phyloP scores from a whole-genome alignment of 2,113 vertebrate species.

The Strix uralensis region DNA sequence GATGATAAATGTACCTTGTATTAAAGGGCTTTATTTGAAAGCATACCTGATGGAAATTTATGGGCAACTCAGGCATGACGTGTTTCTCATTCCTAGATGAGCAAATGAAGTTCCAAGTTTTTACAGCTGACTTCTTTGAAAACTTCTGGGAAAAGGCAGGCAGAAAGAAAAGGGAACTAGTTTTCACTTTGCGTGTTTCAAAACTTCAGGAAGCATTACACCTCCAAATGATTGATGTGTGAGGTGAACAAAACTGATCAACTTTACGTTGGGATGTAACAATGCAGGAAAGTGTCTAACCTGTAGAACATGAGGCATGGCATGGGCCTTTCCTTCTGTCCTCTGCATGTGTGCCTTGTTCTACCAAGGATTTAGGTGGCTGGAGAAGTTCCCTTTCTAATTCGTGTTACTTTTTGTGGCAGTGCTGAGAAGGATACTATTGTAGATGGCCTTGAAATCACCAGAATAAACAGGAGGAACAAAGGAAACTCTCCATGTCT shows the following conservation, averaged over 20 bases:
- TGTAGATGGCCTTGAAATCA: neutral
- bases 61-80: neutral
- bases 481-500: neutral
- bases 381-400: neutral
- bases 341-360: rapidly evolving
- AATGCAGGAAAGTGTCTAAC: neutral
- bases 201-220: neutral
- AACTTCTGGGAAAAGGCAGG: neutral
- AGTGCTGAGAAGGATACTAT: neutral
- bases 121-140: neutral
- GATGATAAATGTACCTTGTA: neutral
- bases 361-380: neutral
- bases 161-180: neutral
- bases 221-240: neutral
- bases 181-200: neutral
- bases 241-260: neutral
- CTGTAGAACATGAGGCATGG: rapidly evolving
- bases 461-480: neutral
- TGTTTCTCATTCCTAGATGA: neutral
- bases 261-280: rapidly evolving
- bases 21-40: constrained; percentile 10
- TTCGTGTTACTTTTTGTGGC: neutral
- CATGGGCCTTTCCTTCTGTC: neutral
- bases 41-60: neutral
- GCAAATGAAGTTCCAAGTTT: neutral